Evolutionary conservation across 2,797 vertebrate genomes (phyloP), one percentile per base, ranked within the genome.

Genomic region (Intellagama lesueurii): DNA sequence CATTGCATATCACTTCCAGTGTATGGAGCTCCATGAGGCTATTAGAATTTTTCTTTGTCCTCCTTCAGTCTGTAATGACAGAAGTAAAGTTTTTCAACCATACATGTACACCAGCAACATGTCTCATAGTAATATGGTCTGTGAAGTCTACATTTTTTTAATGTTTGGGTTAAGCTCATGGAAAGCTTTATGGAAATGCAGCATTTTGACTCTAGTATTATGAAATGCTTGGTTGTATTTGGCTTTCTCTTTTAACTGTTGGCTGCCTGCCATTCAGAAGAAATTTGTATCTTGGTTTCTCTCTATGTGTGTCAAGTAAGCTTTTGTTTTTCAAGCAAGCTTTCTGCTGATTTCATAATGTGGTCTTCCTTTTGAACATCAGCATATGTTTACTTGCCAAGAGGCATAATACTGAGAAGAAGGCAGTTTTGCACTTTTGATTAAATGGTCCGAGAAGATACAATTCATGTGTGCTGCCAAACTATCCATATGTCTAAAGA

Each of bases 181-280:
- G 72, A 66, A 89, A 90, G 89, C 91, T 93, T 93, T 91, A 19
- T 81, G 87, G 91, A 95, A 94, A 94, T 88, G 90, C 92, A 89
- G 92, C 88, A 91, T 91, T 94, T 92, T 92, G 88, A 93, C 76
- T 95, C 83, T 88, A 75, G 77, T 81, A 47, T 93, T 90, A 87
- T 2, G 81, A 88, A 90, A 17, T 81, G 79, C 69, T 52, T 90
- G 73, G 83, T 93, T 87, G 72, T 47, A 0, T 91, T 89, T 82
- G 19, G 79, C 73, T 81, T 88, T 40, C 60, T 91, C 49, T 89
- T 93, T 91, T 85, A 89, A 87, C 4, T 0, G 4, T 87, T 91
- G 89, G 77, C 91, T 40, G 30, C 89, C 93, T 88, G 80, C 90
- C 92, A 24, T 93, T 94, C 87, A 60, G 0, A 0, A 73, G 73